Evolutionary conservation across 92 coral and sea anemone species (phyloP).

Genomic region (Metridium senile): DNA sequence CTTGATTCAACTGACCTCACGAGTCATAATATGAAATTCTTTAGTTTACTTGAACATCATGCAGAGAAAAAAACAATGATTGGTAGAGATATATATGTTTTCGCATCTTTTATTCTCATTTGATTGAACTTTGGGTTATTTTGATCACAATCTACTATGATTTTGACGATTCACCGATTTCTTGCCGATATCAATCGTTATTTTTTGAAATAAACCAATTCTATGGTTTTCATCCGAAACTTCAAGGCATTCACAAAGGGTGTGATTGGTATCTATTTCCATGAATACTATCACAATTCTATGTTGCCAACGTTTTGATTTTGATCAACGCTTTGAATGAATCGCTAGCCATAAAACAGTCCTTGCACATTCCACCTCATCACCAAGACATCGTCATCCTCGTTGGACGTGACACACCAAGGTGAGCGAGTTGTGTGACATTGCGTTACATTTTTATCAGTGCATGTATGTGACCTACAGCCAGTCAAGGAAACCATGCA

Average conservation of each 20-base stretch:
- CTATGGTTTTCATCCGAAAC: no score
- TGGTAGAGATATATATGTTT: no score
- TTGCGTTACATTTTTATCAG: neutral
- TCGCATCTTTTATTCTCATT: no score
- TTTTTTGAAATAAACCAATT: no score
- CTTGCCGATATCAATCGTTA: no score
- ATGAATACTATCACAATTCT: neutral
- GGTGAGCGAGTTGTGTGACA: slow-evolving; percentile 22
- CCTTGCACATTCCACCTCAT: neutral
- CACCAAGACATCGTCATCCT: slow-evolving; percentile 8
- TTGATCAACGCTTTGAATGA: neutral
- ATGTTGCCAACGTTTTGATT: neutral
- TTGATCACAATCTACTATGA: no score
- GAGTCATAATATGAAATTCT: no score
- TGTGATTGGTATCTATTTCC: neutral
- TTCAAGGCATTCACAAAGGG: no score
- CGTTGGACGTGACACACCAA: slow-evolving; percentile 20
- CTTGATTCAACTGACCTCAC: neutral
- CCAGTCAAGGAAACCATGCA: neutral
- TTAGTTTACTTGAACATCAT: no score
- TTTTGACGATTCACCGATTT: no score
- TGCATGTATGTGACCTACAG: neutral
- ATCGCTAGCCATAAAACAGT: neutral
- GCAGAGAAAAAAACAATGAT: no score
- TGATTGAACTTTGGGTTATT: no score